Percentiles rank a stretch among this genome's conserved stretches.
Evolutionary conservation across 2,797 vertebrate genomes (phyloP).

Genomic region (Brachymystax lenok): DNA sequence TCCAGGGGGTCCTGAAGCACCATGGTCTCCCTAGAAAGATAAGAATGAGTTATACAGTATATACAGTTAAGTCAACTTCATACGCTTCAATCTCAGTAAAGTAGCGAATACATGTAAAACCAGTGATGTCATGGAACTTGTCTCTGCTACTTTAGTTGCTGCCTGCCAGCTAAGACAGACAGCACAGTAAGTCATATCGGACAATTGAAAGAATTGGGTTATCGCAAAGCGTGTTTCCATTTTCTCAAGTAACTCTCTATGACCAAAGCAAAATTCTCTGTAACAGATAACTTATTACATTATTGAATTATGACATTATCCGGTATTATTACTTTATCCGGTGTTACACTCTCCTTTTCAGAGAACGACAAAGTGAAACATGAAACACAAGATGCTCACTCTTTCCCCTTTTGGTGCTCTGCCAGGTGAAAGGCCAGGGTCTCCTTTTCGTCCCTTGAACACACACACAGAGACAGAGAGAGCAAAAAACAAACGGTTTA

Average conservation of each 20-base stretch:
- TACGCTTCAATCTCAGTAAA: not conserved
- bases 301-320: too few species aligned
- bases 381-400: slow-evolving; percentile 67
- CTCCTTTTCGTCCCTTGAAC: slow-evolving; percentile 82
- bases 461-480: not conserved
- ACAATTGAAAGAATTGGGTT: not conserved
- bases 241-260: not conserved
- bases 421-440: slow-evolving; percentile 90
- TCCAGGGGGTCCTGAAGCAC: slow-evolving; percentile 82
- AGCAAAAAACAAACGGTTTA: not conserved
- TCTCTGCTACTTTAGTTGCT: not conserved
- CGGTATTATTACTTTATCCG: too few species aligned
- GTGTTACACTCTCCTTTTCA: not conserved
- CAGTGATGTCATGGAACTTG: not conserved
- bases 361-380: not conserved
- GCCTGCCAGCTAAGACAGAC: not conserved
- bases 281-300: too few species aligned
- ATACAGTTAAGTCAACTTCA: not conserved
- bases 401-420: slow-evolving; percentile 84
- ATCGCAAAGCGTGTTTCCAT: not conserved
- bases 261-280: not conserved
- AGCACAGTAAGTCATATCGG: not conserved
- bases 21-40: slow-evolving; percentile 82
- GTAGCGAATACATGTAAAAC: not conserved
- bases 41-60: slow-evolving; percentile 21